These are phyloP conservation scores for Phenganax marumi DNA, from an alignment of 92 coral and sea anemone genomes.

Conservation along the genomic window DNA sequence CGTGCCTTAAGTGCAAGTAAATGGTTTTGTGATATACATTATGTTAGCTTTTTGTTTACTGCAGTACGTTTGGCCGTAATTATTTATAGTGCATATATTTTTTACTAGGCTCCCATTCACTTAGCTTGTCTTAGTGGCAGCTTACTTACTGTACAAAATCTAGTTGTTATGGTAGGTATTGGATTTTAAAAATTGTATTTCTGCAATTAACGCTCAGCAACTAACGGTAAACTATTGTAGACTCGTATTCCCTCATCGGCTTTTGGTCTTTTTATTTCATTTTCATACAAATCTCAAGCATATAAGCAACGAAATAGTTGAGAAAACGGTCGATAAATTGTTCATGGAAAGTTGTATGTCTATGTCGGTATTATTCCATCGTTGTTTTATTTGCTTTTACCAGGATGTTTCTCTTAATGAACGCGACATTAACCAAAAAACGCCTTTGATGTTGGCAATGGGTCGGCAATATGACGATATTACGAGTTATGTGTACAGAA, in stretches of 20 bases:
- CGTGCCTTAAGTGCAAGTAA: no score
- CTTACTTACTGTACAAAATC: slow-evolving; percentile 80
- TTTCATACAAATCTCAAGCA: no score
- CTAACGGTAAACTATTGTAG: no score
- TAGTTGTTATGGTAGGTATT: slow-evolving; percentile 86
- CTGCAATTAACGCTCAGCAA: neutral
- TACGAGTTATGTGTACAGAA: slow-evolving; percentile 68
- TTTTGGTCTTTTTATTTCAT: no score
- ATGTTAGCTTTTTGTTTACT: neutral
- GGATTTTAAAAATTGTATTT: slow-evolving; percentile 26
- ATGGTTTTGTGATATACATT: neutral
- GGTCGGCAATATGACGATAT: slow-evolving; percentile 85
- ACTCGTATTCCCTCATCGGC: no score
- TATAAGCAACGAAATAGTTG: no score
- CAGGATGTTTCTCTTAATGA: slow-evolving; percentile 76
- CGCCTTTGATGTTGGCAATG: slow-evolving; percentile 86
- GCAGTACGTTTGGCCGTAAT: neutral
- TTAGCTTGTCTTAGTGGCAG: slow-evolving; percentile 95
- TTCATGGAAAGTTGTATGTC: neutral
- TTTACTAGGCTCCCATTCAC: slow-evolving; percentile 82
- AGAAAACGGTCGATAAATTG: neutral
- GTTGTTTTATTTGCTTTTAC: neutral
- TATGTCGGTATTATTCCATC: neutral
- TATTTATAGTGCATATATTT: neutral
- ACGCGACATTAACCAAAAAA: slow-evolving; percentile 79